Percentiles rank a stretch among this genome's conserved stretches.
These are phyloP conservation scores for Struthio camelus DNA, from an alignment of 2,113 vertebrate genomes.

Conservation along the genomic window DNA sequence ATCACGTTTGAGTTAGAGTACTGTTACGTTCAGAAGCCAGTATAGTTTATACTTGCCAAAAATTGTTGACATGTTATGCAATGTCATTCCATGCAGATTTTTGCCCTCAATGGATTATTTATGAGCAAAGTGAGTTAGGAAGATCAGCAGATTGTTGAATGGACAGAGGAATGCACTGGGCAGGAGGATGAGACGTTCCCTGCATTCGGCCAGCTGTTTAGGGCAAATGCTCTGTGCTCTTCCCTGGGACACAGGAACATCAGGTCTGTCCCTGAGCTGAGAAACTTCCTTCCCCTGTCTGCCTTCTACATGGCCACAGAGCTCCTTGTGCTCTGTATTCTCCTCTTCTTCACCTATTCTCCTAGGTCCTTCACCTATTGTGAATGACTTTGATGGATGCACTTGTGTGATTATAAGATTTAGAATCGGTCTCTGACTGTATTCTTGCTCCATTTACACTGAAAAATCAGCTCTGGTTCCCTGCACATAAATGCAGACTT, in stretches of 20 bases:
- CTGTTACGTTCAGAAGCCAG: not conserved
- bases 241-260: not conserved
- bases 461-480: not conserved
- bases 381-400: rapidly evolving
- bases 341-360: not conserved
- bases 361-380: not conserved
- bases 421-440: not conserved
- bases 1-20: not conserved
- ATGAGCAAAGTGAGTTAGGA: not conserved
- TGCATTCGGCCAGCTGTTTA: not conserved
- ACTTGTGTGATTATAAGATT: not conserved
- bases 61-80: not conserved
- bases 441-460: not conserved
- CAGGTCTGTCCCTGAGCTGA: not conserved
- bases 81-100: not conserved
- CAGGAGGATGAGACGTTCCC: not conserved
- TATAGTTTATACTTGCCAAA: not conserved
- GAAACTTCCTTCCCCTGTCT: not conserved
- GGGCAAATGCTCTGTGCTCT: not conserved
- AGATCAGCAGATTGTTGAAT: not conserved
- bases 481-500: not conserved
- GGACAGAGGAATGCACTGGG: not conserved
- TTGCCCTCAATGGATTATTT: not conserved
- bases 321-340: not conserved
- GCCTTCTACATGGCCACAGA: not conserved